Evolutionary conservation across 2,113 vertebrate genomes (phyloP).

Genomic region (Trinectes maculatus): DNA sequence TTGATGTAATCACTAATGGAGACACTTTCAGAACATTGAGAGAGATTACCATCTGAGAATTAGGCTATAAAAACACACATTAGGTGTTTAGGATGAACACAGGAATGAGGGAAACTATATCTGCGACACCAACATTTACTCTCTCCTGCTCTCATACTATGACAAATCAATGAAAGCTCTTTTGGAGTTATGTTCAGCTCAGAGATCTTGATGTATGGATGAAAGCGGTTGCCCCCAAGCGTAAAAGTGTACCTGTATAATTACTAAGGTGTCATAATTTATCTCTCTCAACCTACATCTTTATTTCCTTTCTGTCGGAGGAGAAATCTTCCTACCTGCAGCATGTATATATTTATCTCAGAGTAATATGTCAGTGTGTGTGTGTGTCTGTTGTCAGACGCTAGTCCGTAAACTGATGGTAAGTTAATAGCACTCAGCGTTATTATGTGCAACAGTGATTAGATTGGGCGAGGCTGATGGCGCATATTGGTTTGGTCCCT

Average conservation of each 20-base stretch:
- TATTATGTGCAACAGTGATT: slow-evolving; percentile 75
- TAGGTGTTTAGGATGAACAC: slow-evolving; percentile 64
- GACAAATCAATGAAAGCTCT: slow-evolving; percentile 76
- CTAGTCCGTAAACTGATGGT: slow-evolving; percentile 62
- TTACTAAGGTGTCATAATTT: slow-evolving; percentile 52
- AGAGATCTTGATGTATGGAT: slow-evolving; percentile 59
- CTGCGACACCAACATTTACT: slow-evolving; percentile 11
- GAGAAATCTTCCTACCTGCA: slow-evolving; percentile 30
- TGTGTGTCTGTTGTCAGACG: slow-evolving; percentile 47
- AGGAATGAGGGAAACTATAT: slow-evolving; percentile 49
- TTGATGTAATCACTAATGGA: slow-evolving; percentile 70
- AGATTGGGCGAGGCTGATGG: slow-evolving; percentile 73
- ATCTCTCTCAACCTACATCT: slow-evolving; percentile 22
- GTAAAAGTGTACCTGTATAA: slow-evolving; percentile 65
- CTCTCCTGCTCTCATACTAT: slow-evolving; percentile 51
- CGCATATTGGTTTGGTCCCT: slow-evolving; percentile 68
- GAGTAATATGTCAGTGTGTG: slow-evolving; percentile 27
- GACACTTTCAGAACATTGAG: slow-evolving; percentile 65
- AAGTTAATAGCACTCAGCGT: slow-evolving; percentile 78
- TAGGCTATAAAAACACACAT: slow-evolving; percentile 75
- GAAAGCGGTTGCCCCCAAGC: slow-evolving; percentile 31
- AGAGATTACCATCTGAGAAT: slow-evolving; percentile 61
- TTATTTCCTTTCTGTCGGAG: slow-evolving; percentile 22
- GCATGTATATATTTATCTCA: slow-evolving; percentile 55
- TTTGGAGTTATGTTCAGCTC: slow-evolving; percentile 58